Conservation (phyloP, 2,113 vertebrate species). For the Enhydra lutris region DNA sequence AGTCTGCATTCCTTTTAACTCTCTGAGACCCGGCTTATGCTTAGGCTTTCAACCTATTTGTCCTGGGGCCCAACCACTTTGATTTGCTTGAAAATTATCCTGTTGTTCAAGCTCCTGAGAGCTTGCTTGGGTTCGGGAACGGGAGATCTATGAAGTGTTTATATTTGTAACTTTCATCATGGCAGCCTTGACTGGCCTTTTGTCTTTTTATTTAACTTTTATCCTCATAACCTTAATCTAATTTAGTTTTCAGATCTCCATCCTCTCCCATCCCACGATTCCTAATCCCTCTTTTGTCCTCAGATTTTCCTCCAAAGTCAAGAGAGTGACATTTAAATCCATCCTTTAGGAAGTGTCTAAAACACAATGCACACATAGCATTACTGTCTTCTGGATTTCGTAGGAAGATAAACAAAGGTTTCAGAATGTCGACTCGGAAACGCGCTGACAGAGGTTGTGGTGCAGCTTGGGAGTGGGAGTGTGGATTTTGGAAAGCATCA, state of each 20-base stretch:
- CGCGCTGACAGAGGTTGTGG: background rate
- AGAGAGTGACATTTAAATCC: slow-evolving; percentile 35
- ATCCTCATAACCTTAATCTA: slow-evolving; percentile 44
- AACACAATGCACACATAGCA: background rate
- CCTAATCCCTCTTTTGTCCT: slow-evolving; percentile 60
- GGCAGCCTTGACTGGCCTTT: slow-evolving; percentile 46
- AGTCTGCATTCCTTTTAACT: slow-evolving; percentile 86
- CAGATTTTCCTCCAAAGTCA: slow-evolving; percentile 33
- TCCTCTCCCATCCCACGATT: background rate
- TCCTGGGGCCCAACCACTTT: slow-evolving; percentile 80
- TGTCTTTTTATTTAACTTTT: slow-evolving; percentile 50
- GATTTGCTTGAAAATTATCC: slow-evolving; percentile 80
- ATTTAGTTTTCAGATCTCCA: slow-evolving; percentile 16
- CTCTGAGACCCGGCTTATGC: slow-evolving; percentile 78
- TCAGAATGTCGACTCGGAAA: background rate
- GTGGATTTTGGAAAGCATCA: background rate
- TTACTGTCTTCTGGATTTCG: background rate
- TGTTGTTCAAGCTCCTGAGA: slow-evolving; percentile 69
- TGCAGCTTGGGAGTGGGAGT: background rate
- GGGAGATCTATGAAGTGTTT: slow-evolving; percentile 76
- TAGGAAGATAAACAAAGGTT: slow-evolving; percentile 9
- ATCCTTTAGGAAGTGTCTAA: background rate
- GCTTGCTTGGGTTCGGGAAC: slow-evolving; percentile 70
- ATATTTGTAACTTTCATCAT: slow-evolving; percentile 53
- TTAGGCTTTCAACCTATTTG: slow-evolving; percentile 80